These are phyloP conservation scores for Pangasius larnaudii DNA, from an alignment of 2,797 vertebrate genomes.

Conservation along the genomic window DNA sequence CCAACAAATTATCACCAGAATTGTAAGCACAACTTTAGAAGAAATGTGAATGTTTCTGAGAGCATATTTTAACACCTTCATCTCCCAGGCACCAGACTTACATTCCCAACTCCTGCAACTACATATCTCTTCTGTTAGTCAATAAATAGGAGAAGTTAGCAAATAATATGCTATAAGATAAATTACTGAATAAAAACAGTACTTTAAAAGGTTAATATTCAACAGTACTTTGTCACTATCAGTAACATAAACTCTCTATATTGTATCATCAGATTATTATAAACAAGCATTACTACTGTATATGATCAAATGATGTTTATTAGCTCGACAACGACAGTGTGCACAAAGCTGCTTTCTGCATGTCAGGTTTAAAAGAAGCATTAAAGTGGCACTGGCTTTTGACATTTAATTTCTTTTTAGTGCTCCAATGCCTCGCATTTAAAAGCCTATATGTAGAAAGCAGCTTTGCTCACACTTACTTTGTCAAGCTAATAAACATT, in stretches of 20 bases:
- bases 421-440: neutral
- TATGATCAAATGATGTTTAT: too few relatives aligned
- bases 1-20: neutral
- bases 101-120: neutral
- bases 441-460: constrained; percentile 20
- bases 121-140: neutral
- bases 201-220: neutral
- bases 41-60: neutral
- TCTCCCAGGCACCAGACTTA: neutral
- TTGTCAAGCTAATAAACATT: neutral
- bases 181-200: neutral
- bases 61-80: neutral
- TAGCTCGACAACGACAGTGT: neutral
- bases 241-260: neutral
- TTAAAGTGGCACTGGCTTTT: neutral
- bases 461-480: neutral
- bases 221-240: neutral
- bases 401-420: constrained; percentile 1
- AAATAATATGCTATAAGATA: neutral
- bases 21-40: neutral
- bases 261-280: too few relatives aligned
- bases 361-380: constrained; percentile 4
- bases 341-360: neutral
- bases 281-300: neutral
- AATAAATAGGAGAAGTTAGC: neutral